Evolutionary conservation across 1,140 invertebrate species (phyloP).

Genomic region (Sycophaga agraensis): DNA sequence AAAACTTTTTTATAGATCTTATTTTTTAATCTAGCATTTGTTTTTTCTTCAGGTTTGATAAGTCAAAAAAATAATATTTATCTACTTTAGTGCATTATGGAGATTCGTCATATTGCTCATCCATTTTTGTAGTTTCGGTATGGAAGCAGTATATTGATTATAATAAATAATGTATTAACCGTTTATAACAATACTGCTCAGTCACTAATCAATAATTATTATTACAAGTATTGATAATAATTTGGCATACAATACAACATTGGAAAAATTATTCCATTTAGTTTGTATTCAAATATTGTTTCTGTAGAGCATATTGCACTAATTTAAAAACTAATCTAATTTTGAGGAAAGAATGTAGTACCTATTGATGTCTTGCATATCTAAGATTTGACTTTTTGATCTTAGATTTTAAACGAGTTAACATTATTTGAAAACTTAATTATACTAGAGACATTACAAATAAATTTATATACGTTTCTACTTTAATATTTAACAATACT

Average conservation of each 20-base stretch:
- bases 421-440: too few species aligned
- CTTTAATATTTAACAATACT: too few species aligned
- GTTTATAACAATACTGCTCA: constrained; percentile 42
- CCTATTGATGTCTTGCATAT: neutral
- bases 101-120: neutral
- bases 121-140: neutral
- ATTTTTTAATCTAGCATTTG: neutral
- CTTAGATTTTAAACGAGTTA: too few species aligned
- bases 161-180: constrained; percentile 29
- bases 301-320: constrained; percentile 31
- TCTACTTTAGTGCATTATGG: neutral
- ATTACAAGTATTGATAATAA: constrained; percentile 46
- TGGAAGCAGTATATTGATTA: constrained; percentile 35
- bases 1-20: neutral
- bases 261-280: constrained; percentile 25
- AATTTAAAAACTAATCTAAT: constrained; percentile 36
- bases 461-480: too few species aligned
- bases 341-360: constrained; percentile 30
- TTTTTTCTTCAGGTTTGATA: constrained; percentile 6
- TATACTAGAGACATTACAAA: too few species aligned
- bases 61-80: neutral
- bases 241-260: constrained; percentile 46
- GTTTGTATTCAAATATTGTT: constrained; percentile 19
- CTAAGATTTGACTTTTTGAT: constrained; percentile 7
- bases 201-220: constrained; percentile 41